Evolutionary conservation across 2,888 invertebrate genomes (phyloP).

Genomic region (Hyles lineata): DNA sequence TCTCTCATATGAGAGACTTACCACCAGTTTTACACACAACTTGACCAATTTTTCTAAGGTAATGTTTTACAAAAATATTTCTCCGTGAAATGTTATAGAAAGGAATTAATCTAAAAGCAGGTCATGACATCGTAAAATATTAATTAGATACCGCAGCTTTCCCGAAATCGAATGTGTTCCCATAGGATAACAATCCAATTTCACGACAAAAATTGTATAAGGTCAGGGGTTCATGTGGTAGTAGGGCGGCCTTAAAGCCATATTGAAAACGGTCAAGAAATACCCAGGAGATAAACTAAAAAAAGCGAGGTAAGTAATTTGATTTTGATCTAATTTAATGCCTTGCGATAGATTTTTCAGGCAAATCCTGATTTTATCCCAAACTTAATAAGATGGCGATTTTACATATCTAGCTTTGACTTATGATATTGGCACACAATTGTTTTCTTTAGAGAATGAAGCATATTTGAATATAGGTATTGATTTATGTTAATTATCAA

Average conservation of each 20-base stretch:
- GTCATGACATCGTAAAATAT: background rate
- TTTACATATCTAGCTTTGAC: too few relatives aligned
- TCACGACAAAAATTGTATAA: constrained; percentile 1
- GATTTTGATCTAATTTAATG: background rate
- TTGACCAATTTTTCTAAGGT: too few relatives aligned
- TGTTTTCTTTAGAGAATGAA: too few relatives aligned
- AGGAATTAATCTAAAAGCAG: background rate
- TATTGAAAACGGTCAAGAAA: constrained; percentile 12
- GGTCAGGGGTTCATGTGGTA: background rate
- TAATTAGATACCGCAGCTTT: background rate
- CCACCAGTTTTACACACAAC: too few relatives aligned
- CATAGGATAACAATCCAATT: background rate
- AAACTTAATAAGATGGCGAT: too few relatives aligned
- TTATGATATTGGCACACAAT: too few relatives aligned
- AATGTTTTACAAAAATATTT: too few relatives aligned
- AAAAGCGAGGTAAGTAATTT: background rate
- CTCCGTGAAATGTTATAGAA: too few relatives aligned
- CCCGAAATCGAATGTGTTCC: constrained; percentile 14
- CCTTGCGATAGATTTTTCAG: background rate
- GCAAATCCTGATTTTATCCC: too few relatives aligned
- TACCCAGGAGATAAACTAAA: background rate
- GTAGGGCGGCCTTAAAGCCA: background rate
- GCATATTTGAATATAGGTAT: too few relatives aligned
- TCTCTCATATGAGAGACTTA: too few relatives aligned
- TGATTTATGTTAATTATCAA: too few relatives aligned